Conservation (phyloP, 2,113 vertebrate genomes). For the Nestor notabilis region DNA sequence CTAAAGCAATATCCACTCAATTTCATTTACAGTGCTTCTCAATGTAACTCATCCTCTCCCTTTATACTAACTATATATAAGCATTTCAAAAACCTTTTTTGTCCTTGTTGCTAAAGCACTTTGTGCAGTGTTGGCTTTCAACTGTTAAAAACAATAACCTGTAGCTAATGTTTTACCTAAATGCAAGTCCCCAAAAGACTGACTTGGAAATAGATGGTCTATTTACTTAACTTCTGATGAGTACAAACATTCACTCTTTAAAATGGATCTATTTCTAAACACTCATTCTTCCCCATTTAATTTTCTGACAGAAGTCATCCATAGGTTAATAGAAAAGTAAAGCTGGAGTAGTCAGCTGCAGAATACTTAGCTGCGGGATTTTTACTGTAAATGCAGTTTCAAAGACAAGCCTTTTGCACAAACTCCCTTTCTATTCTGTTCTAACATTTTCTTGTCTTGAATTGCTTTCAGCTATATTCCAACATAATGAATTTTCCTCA, state of each 20-base stretch:
- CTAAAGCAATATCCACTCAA: background rate
- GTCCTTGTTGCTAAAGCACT: background rate
- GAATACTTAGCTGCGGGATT: conserved; percentile 24
- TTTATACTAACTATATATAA: background rate
- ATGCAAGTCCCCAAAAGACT: background rate
- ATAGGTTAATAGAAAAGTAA: conserved; percentile 62
- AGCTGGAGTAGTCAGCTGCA: conserved; percentile 18
- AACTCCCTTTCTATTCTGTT: conserved; percentile 27
- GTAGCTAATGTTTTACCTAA: background rate
- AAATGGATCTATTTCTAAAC: conserved; percentile 65
- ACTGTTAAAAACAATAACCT: conserved; percentile 30
- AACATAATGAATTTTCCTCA: background rate
- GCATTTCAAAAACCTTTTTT: background rate
- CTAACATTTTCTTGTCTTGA: conserved; percentile 39
- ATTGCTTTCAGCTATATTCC: conserved; percentile 53
- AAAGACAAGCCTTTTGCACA: conserved; percentile 1
- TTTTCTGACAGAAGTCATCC: conserved; percentile 73
- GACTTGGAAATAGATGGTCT: conserved; percentile 34
- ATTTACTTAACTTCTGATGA: conserved; percentile 52
- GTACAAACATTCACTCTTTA: conserved; percentile 35
- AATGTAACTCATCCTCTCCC: background rate
- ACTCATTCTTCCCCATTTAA: conserved; percentile 63
- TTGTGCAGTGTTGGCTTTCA: background rate
- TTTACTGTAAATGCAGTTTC: conserved; percentile 58
- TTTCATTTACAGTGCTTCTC: background rate